Conservation (phyloP, 2,888 invertebrate species). For the Alcis repandata region DNA sequence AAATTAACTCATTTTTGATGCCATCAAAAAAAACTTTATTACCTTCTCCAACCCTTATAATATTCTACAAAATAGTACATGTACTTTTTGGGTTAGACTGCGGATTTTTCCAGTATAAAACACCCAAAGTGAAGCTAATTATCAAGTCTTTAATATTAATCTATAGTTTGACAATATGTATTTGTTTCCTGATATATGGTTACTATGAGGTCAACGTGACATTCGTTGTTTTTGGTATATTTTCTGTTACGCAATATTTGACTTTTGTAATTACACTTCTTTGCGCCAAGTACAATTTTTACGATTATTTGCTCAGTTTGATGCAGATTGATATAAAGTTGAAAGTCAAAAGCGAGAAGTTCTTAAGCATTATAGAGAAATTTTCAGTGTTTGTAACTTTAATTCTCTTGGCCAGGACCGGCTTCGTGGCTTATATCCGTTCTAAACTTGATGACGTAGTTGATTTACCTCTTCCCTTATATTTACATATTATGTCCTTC, state of each 20-base stretch:
- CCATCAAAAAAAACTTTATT: background rate
- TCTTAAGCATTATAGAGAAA: background rate
- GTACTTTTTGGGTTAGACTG: conserved; percentile 14
- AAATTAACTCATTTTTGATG: background rate
- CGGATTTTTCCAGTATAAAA: conserved; percentile 15
- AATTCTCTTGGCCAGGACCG: background rate
- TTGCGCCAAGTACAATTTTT: background rate
- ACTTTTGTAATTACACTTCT: background rate
- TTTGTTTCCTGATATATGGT: background rate
- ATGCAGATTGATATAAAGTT: background rate
- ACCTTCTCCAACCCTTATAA: background rate
- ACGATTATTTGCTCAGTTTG: background rate
- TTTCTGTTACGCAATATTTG: background rate
- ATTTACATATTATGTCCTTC: no score
- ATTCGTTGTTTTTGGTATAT: background rate
- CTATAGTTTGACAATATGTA: background rate
- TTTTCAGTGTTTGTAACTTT: background rate
- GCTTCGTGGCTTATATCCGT: no score
- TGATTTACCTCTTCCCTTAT: no score
- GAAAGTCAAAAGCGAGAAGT: background rate
- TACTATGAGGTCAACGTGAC: background rate
- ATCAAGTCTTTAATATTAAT: background rate
- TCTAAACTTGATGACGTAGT: no score
- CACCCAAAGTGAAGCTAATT: background rate
- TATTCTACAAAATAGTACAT: conserved; percentile 9